Evolutionary conservation across 2,888 invertebrate species (phyloP).

Genomic region (Scaptomyza reducta): DNA sequence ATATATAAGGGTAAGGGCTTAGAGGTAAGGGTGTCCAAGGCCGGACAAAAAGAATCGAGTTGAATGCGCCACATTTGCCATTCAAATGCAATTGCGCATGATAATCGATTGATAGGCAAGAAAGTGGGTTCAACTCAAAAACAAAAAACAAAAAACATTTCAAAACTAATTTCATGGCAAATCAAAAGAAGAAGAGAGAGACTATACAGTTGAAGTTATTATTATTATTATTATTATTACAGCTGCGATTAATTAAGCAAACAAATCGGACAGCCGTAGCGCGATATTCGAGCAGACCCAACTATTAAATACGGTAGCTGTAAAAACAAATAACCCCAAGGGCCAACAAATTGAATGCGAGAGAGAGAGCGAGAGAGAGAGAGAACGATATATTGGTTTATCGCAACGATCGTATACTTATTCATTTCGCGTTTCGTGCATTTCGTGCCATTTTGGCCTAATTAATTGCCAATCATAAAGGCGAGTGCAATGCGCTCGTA

Average conservation of each 20-base stretch:
- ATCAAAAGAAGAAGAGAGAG: conserved; percentile 1
- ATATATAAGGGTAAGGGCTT: conserved; percentile 8
- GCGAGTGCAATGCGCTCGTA: conserved; percentile 77
- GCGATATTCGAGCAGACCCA: conserved; percentile 27
- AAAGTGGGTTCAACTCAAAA: conserved; percentile 16
- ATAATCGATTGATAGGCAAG: conserved; percentile 62
- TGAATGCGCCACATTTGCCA: conserved; percentile 69
- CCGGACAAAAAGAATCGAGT: conserved; percentile 27
- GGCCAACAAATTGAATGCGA: neutral
- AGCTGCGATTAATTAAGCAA: conserved; percentile 79
- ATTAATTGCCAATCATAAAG: conserved; percentile 80
- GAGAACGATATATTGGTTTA: neutral
- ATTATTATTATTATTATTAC: conserved; percentile 72
- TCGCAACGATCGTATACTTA: conserved; percentile 13
- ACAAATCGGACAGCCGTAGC: conserved; percentile 61
- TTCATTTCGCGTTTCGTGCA: conserved; percentile 40
- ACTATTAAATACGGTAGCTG: conserved; percentile 73
- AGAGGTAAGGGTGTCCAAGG: conserved; percentile 14
- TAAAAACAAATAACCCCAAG: conserved; percentile 75
- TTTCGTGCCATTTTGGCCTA: conserved; percentile 62
- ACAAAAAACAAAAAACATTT: too few species aligned
- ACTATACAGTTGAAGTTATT: conserved; percentile 45
- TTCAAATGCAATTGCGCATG: conserved; percentile 73
- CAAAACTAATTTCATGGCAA: conserved; percentile 56
- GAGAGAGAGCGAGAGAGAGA: neutral